Percentiles rank a stretch among this genome's conserved stretches.
Evolutionary conservation across 2,797 vertebrate genomes (phyloP).

Genomic region (Crax fasciolata): DNA sequence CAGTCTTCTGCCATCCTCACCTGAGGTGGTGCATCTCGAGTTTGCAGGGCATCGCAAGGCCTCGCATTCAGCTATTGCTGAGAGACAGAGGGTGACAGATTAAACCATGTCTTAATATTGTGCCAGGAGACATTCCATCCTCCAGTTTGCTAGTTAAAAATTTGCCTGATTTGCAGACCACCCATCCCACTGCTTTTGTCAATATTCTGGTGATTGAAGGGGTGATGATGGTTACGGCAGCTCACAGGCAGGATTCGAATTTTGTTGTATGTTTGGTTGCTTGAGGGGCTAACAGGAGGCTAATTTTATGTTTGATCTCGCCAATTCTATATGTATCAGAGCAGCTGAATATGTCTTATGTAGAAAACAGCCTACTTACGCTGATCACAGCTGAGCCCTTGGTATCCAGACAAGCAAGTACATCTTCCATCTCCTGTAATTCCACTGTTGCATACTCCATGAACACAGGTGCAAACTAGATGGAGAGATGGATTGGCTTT

Average conservation of each 20-base stretch:
- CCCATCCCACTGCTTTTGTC: accelerated
- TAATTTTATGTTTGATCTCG: accelerated
- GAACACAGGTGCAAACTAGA: constrained; percentile 89
- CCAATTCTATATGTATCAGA: neutral
- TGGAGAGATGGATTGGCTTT: neutral
- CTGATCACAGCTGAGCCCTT: constrained; percentile 86
- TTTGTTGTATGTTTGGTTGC: neutral
- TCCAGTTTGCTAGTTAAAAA: neutral
- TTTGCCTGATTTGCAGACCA: too few species aligned
- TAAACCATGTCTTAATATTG: neutral
- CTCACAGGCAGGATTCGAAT: neutral
- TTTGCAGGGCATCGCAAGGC: constrained; percentile 84
- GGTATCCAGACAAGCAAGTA: constrained; percentile 90
- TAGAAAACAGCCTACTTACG: constrained; percentile 80
- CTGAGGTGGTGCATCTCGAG: constrained; percentile 85
- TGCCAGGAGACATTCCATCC: neutral
- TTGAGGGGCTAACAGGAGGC: neutral
- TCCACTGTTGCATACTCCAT: constrained; percentile 90
- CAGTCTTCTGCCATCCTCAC: constrained; percentile 71
- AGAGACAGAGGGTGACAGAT: neutral
- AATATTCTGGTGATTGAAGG: neutral
- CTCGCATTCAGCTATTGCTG: constrained; percentile 88
- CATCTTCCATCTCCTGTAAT: constrained; percentile 87
- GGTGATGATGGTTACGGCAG: neutral
- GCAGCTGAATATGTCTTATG: neutral